Base-by-base conservation (phyloP, 2,797 vertebrate genomes). In the Telmatherina bonti region DNA sequence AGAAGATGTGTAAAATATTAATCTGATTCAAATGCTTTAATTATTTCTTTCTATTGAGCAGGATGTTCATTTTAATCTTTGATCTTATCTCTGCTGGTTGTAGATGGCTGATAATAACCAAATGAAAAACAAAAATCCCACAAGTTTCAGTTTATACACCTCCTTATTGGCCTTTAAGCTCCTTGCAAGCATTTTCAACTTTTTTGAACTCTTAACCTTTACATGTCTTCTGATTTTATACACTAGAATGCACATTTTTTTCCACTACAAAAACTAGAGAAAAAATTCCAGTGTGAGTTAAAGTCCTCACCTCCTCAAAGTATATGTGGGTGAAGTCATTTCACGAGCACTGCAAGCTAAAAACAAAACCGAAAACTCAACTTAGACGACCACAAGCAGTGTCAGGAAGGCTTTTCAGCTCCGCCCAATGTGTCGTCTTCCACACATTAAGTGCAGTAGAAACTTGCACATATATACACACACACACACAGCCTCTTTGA, bases 301-400 rank as follows among this genome's bases (percentile, higher is more conserved):
- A 67, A 47, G 15, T 29, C 43, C 0, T 27, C n/a, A 36, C 54
- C 47, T 49, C 31, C 22, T 47, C 27, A 51, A 8, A 2, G 47
- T 47, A 3, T 55, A 29, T 26, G 73, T 18, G 56, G 53, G 55
- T 76, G 16, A 66, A 82, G 80, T 82, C 71, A 79, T 87, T 89
- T 87, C 80, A 71, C 0, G 29, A 79, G 67, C 64, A 65, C 54
- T 7, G 70, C 38, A 20, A 63, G 78, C 76, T 90, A 74, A 90
- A 79, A 89, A 85, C 85, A 81, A 93, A 93, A 91, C 84, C n/a
- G 63, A 83, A 85, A 91, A 55, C 67, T 54, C 1, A 22, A 35
- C 76, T 66, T 69, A 70, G 36, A 62, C 71, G 13, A 92, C 88
- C 90, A 57, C 87, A 92, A 79, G 72, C 77, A 29, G 71, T 79